Conservation (phyloP, 2,888 invertebrate species). For the Ditylenchus weischeri region DNA sequence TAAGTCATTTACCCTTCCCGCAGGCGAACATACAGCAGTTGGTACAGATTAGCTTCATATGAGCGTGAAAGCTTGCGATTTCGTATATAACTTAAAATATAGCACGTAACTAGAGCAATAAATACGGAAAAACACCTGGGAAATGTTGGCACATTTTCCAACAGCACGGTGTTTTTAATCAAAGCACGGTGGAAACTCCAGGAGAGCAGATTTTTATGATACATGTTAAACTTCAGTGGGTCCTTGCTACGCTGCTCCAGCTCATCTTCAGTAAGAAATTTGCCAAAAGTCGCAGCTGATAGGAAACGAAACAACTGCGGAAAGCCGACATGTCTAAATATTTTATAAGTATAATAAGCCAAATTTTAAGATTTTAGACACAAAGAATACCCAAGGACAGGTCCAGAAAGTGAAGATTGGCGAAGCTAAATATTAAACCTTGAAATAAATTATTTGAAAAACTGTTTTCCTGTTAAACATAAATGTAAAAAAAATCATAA, state of each 20-base stretch:
- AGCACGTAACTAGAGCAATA: no score
- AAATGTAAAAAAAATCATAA: not conserved
- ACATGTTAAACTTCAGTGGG: slow-evolving; percentile 63
- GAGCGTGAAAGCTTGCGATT: slow-evolving; percentile 26
- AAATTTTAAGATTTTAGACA: no score
- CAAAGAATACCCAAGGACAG: not conserved
- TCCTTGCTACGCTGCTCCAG: slow-evolving; percentile 12
- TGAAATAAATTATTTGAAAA: no score
- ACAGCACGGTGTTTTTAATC: slow-evolving; percentile 7
- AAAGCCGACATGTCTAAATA: slow-evolving; percentile 69
- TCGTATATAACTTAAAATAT: slow-evolving; percentile 21
- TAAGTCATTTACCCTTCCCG: slow-evolving; percentile 66
- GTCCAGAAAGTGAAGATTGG: slow-evolving; percentile 3
- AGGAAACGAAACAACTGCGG: slow-evolving; percentile 74
- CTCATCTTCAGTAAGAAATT: slow-evolving; percentile 36
- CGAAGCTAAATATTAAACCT: slow-evolving; percentile 1
- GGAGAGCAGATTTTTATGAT: slow-evolving; percentile 67
- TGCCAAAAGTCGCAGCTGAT: slow-evolving; percentile 73
- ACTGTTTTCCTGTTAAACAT: no score
- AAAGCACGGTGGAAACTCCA: slow-evolving; percentile 66
- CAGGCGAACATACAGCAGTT: slow-evolving; percentile 72
- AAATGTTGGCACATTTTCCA: slow-evolving; percentile 13
- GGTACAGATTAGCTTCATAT: slow-evolving; percentile 62
- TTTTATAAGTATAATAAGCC: not conserved
- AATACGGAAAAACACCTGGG: not conserved